Base-by-base conservation (phyloP, 2,888 invertebrate genomes). In the Cheilosia urbana region DNA sequence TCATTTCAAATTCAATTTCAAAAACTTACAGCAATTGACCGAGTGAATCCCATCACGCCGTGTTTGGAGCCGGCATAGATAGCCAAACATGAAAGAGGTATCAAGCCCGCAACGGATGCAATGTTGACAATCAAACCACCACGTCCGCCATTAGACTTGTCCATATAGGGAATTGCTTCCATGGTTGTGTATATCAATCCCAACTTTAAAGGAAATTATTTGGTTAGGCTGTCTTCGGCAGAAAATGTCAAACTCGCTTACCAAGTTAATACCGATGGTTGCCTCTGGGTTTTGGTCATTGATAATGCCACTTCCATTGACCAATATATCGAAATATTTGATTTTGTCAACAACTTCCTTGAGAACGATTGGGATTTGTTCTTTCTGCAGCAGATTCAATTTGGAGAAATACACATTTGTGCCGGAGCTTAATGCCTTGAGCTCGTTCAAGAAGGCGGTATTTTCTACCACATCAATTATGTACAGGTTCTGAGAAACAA, bases 51-150 rank as follows among this genome's bases (percentile, higher is more conserved):
- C 42, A 93, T 88, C 0, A 92, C 91, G 9, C 92, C 93, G 24
- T 90, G 90, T 40, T 92, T 92, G 0, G 91, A 89, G 9, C 91
- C 92, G 65, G 90, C 89, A 81, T 92, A 93, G 1, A 92, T 89
- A 27, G 92, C 91, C 37, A 91, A 85, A 0, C 89, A 88, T 1
- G 90, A 87, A 13, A 88, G 81, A 2, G 90, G 90, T 37, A 89
- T 88, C 40, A 93, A 40, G 0, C 91, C 92, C 0, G 90, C 88
- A 0, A 90, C 89, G 0, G 92, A 93, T 0, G 92, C 89, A 4
- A 92, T 89, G 88, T 92, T 92, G 15, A 92, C 89, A 71, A 93
- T 91, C 34, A 92, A 88, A 0, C 92, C 92, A 1, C 93, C 93
- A 15, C 89, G 89, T 4, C 93, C 93, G 0, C 91, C 89, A 68